Evolutionary conservation across 92 coral and sea anemone species (phyloP).

Genomic region (Desmophyllum pertusum): DNA sequence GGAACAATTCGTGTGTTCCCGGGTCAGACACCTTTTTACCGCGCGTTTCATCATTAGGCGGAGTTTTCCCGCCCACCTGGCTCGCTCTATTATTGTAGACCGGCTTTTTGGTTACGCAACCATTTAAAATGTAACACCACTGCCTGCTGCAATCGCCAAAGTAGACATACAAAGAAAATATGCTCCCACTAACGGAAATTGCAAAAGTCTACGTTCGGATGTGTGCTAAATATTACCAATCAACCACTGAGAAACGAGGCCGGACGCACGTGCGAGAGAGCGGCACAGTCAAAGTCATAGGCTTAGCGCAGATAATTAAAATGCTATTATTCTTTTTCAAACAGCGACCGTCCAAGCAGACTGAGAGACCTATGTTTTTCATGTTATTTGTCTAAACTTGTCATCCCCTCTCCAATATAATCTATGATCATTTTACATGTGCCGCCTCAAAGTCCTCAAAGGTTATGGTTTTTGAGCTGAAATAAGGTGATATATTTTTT

Average conservation of each 20-base stretch:
- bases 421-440: too few relatives aligned
- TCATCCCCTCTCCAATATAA: too few relatives aligned
- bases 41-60: neutral
- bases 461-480: too few relatives aligned
- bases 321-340: too few relatives aligned
- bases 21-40: neutral
- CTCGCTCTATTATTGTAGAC: neutral
- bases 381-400: too few relatives aligned
- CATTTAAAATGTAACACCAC: neutral
- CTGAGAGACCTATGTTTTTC: neutral
- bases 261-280: too few relatives aligned
- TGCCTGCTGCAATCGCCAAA: neutral
- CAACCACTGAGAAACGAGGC: too few relatives aligned
- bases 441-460: too few relatives aligned
- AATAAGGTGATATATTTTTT: too few relatives aligned
- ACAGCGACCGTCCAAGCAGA: neutral
- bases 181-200: neutral
- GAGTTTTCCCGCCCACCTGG: conserved; percentile 5
- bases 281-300: neutral
- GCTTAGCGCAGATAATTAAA: neutral
- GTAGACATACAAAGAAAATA: neutral
- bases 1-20: neutral
- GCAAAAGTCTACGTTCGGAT: too few relatives aligned
- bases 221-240: too few relatives aligned
- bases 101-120: neutral